Evolutionary conservation across 2,797 vertebrate species (phyloP), one percentile per base, ranked within the genome.

Genomic region (Fratercula arctica): DNA sequence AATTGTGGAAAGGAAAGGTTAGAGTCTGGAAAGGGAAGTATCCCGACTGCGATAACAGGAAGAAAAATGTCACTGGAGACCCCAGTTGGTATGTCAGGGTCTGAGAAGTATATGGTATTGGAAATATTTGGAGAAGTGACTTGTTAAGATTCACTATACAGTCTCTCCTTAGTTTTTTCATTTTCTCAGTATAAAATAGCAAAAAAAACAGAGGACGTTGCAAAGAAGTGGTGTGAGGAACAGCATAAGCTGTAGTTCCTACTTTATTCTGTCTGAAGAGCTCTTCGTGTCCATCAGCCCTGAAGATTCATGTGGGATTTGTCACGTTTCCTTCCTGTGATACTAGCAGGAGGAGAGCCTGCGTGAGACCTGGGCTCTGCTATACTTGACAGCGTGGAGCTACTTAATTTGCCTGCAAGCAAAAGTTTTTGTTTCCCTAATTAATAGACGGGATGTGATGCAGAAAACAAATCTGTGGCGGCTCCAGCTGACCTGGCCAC

Each of bases 1-100:
- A 93, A 82, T 78, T 35, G 45, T 67, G 46, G 26, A 94, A 94
- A 89, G 78, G 45, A 80, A 85, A 92, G 29, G 16, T 77, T 92
- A 41, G 61, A 66, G 29, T 51, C 57, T 96, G 56, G 50, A 82
- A 84, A 28, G 11, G 35, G 67, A 93, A 90, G 31, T 61, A 60
- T 56, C 33, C 61, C 45, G 46, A 7, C 73, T 79, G 60, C 3
- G 14, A 24, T 37, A 84, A 56, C 29, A 67, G 29, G 45, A 72
- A 67, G 26, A 83, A 87, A 79, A 74, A 45, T 39, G 0, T 83
- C 45, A 45, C 35, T 57, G 74, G 48, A 81, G 53, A 82, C 45
- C 20, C n/a, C 51, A 75, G 23, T 7, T 80, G 37, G 13, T 61
- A 24, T 51, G 26, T 35, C 37, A 24, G 23, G 33, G 29, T 35